phyloP scores from a whole-genome alignment of 2,797 vertebrate species.

The Enteromius paludinosus region DNA sequence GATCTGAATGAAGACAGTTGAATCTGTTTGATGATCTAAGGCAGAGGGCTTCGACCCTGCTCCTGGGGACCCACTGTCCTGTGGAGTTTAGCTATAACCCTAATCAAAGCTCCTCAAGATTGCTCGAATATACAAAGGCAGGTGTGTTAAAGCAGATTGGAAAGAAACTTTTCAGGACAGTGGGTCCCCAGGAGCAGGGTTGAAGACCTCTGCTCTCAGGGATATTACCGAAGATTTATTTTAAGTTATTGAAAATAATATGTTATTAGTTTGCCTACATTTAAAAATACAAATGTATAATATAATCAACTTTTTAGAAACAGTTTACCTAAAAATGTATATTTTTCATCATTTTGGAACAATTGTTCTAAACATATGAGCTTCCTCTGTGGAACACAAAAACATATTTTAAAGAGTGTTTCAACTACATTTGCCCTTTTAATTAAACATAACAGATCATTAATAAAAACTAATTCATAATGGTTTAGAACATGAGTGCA shows the following conservation, averaged over 20 bases:
- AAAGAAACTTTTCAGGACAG: too few relatives aligned
- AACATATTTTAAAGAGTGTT: background rate
- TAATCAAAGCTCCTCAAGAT: too few relatives aligned
- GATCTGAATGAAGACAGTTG: background rate
- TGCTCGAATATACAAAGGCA: too few relatives aligned
- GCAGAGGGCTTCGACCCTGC: too few relatives aligned
- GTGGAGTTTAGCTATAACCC: too few relatives aligned
- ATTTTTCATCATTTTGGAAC: too few relatives aligned
- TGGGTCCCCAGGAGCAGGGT: too few relatives aligned
- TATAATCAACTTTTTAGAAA: background rate
- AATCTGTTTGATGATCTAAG: background rate
- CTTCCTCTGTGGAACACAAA: background rate
- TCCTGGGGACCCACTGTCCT: too few relatives aligned
- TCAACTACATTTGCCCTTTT: background rate
- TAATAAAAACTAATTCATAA: background rate
- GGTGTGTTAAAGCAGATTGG: too few relatives aligned
- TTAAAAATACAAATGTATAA: background rate
- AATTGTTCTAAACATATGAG: background rate
- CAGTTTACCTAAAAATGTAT: background rate
- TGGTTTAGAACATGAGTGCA: background rate
- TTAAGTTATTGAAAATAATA: background rate
- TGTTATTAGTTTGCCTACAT: background rate
- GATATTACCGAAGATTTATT: background rate
- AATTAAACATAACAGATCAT: too few relatives aligned
- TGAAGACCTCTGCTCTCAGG: too few relatives aligned